A percentile compares a stretch with the other conserved stretches of the same genome.
These are phyloP conservation scores for Margaritifera margaritifera DNA, from an alignment of 2,888 invertebrate species.

Conservation along the genomic window DNA sequence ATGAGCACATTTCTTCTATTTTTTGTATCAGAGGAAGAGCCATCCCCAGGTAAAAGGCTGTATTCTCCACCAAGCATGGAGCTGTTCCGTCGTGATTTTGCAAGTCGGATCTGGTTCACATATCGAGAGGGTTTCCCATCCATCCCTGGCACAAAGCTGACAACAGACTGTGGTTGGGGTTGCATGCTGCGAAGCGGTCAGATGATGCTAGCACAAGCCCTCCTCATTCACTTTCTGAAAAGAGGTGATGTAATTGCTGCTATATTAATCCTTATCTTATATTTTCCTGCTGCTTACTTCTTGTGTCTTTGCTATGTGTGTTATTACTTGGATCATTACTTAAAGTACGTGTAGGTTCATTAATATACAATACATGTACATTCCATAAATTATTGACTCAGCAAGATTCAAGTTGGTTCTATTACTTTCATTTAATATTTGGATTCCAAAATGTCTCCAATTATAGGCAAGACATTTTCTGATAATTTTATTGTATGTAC, in stretches of 20 bases:
- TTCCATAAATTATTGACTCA: too few relatives aligned
- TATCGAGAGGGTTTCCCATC: slow-evolving; percentile 83
- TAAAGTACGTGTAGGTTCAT: too few relatives aligned
- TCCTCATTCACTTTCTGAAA: slow-evolving; percentile 87
- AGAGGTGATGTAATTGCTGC: slow-evolving; percentile 74
- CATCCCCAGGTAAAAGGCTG: slow-evolving; percentile 34
- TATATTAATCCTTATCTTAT: neutral
- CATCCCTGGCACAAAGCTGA: slow-evolving; percentile 85
- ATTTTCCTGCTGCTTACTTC: neutral
- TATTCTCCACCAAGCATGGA: slow-evolving; percentile 73
- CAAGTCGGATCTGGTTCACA: slow-evolving; percentile 84
- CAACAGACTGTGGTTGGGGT: slow-evolving; percentile 96
- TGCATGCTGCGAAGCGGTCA: slow-evolving; percentile 92
- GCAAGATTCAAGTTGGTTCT: too few relatives aligned
- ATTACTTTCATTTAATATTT: too few relatives aligned
- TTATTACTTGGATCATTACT: too few relatives aligned
- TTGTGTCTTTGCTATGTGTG: too few relatives aligned
- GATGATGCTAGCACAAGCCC: slow-evolving; percentile 92
- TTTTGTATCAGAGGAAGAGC: slow-evolving; percentile 38
- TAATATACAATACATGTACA: too few relatives aligned
- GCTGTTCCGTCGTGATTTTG: slow-evolving; percentile 87
- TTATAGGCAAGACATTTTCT: too few relatives aligned
- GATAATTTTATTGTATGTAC: too few relatives aligned
- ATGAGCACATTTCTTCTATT: neutral
- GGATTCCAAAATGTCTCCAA: too few relatives aligned